These are phyloP conservation scores for Anabacerthia variegaticeps DNA, from an alignment of 2,797 vertebrate genomes.

Conservation along the genomic window DNA sequence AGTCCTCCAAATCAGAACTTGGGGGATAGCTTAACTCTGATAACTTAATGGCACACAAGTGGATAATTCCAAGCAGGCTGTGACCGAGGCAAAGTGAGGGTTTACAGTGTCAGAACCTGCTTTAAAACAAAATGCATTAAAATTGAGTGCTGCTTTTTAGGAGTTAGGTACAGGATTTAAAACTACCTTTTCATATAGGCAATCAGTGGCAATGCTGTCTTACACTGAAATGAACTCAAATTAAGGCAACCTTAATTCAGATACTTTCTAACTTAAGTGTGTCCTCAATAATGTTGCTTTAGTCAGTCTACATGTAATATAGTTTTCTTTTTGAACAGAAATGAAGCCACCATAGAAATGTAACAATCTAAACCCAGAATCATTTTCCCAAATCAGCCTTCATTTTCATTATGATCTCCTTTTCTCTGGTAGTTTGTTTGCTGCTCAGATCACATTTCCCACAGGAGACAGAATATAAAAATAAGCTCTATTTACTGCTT, in stretches of 20 bases:
- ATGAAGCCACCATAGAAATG: not conserved
- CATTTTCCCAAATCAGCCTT: not conserved
- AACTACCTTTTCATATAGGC: not conserved
- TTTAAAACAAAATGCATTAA: fast-evolving
- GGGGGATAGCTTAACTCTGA: not conserved
- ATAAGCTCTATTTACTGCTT: not conserved
- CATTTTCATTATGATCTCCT: not conserved
- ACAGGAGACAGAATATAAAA: not conserved
- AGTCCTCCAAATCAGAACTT: not conserved
- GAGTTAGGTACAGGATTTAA: not conserved
- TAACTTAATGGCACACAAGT: not conserved
- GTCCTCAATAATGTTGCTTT: not conserved
- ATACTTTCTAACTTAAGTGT: not conserved
- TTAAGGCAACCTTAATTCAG: not conserved
- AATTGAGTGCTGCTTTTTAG: not conserved
- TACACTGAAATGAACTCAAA: not conserved
- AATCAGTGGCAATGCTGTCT: not conserved
- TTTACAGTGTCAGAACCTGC: not conserved
- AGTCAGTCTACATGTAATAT: not conserved
- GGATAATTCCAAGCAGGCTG: not conserved
- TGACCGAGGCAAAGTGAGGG: not conserved
- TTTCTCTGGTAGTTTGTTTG: not conserved
- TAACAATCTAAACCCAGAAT: not conserved
- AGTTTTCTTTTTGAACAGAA: not conserved
- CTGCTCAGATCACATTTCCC: not conserved